Base-by-base conservation (phyloP, 2,797 vertebrate species). In the Hybognathus amarus region DNA sequence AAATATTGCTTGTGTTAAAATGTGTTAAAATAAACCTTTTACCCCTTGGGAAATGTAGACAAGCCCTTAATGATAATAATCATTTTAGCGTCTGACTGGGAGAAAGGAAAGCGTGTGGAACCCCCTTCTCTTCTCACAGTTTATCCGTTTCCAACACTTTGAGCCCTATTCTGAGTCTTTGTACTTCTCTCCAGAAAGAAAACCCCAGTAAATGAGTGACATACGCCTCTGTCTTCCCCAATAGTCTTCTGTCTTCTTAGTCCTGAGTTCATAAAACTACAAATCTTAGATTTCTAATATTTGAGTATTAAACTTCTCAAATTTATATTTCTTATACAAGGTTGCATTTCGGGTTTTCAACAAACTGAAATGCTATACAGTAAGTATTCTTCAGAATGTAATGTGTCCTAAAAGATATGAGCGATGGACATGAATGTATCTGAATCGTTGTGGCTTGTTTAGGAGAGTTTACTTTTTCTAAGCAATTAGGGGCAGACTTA, bases 1-100 rank as follows among this genome's bases (percentile, higher is more conserved):
- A 88, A 78, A 89, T 88, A 87, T 87, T 89, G 86, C 90, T 93
- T 88, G 85, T 88, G 20, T 87, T 86, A 86, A 88, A 89, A 91
- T 56, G 68, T 85, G 89, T 88, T 90, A 85, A 92, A 92, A 91
- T 89, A 87, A 92, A 92, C 88, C 69, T 45, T 71, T 85, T 85
- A 4, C 80, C 85, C 81, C 78, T n/a, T 89, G 86, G 83, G 86
- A 85, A 87, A 89, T 22, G 27, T 85, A 81, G 87, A 87, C 83
- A 82, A 83, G 66, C 77, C 70, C 87, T 87, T 87, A 89, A 89
- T 88, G 88, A 89, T 87, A 88, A 91, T 91, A 85, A 90, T 91
- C 85, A 85, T 91, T 89, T 90, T 89, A 90, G 84, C 45, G 17
- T 66, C 87, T 70, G 71, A 84, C 82, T 68, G 86, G 33, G 73